Evolutionary conservation across 2,888 invertebrate species (phyloP).

Genomic region (Baronia brevicornis): DNA sequence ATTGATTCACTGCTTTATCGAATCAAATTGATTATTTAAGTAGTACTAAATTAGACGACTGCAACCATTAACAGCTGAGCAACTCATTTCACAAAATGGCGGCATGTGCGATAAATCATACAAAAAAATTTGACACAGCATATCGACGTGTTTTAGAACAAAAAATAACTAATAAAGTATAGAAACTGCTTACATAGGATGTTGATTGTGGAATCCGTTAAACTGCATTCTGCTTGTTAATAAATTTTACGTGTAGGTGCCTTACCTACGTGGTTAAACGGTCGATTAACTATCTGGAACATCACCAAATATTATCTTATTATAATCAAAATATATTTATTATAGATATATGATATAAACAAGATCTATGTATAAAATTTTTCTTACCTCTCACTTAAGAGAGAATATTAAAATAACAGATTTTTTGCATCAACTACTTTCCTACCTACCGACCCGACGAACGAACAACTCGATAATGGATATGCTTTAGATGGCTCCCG

Average conservation of each 20-base stretch:
- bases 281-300: slow-evolving; percentile 62
- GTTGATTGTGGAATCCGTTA: slow-evolving; percentile 71
- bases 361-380: slow-evolving; percentile 7
- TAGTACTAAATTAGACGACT: slow-evolving; percentile 8
- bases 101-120: slow-evolving; percentile 30
- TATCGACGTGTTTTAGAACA: slow-evolving; percentile 2
- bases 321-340: not conserved
- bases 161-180: not conserved
- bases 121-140: slow-evolving; percentile 9
- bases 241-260: slow-evolving; percentile 27
- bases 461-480: slow-evolving; percentile 79
- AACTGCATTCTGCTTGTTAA: slow-evolving; percentile 61
- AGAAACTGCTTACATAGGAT: slow-evolving; percentile 58
- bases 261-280: slow-evolving; percentile 51
- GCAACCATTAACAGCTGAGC: slow-evolving; percentile 53
- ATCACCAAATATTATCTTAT: slow-evolving; percentile 16
- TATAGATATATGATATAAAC: slow-evolving; percentile 6
- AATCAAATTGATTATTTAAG: not conserved
- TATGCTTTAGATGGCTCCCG: slow-evolving; percentile 29
- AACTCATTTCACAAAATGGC: slow-evolving; percentile 72
- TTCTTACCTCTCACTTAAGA: slow-evolving; percentile 69
- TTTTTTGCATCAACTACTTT: slow-evolving; percentile 60
- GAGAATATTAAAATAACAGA: slow-evolving; percentile 55
- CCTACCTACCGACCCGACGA: slow-evolving; percentile 70
- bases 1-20: too few species aligned